A percentile compares a stretch with the other conserved stretches of the same genome.
Evolutionary conservation across 1,140 invertebrate species (phyloP).

Genomic region (Drosophila murphyi): DNA sequence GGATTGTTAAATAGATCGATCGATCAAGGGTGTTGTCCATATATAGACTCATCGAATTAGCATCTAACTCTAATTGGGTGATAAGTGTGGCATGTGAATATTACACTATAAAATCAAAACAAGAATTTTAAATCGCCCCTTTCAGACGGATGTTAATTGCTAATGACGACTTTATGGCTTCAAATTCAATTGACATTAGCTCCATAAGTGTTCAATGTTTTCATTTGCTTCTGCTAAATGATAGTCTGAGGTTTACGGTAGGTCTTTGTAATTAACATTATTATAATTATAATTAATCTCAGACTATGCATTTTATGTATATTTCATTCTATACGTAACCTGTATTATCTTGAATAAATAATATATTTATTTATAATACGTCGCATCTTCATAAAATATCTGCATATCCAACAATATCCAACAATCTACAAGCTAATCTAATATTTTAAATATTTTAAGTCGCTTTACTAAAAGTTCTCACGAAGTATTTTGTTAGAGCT

Average conservation of each 20-base stretch:
- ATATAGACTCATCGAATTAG: conserved; percentile 8
- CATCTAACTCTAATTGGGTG: conserved; percentile 10
- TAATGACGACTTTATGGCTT: conserved; percentile 9
- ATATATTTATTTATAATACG: neutral
- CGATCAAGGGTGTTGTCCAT: neutral
- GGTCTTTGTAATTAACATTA: conserved; percentile 30
- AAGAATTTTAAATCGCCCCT: neutral
- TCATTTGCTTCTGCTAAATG: conserved; percentile 5
- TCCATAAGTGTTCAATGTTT: conserved; percentile 20
- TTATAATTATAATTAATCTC: conserved; percentile 18
- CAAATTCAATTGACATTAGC: conserved; percentile 34
- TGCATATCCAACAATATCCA: no score
- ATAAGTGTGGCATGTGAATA: conserved; percentile 29
- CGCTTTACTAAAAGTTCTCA: no score
- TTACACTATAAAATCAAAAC: neutral
- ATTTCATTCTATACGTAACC: conserved; percentile 12
- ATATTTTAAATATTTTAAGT: no score
- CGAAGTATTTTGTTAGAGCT: no score
- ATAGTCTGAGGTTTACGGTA: neutral
- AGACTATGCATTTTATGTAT: neutral
- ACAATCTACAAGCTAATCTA: no score
- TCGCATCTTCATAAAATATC: no score
- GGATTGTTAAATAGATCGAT: conserved; percentile 5
- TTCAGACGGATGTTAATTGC: conserved; percentile 24
- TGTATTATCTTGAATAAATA: neutral